Evolutionary conservation across 2,113 vertebrate genomes (phyloP), one percentile per base, ranked within the genome.

Genomic region (Meriones unguiculatus): DNA sequence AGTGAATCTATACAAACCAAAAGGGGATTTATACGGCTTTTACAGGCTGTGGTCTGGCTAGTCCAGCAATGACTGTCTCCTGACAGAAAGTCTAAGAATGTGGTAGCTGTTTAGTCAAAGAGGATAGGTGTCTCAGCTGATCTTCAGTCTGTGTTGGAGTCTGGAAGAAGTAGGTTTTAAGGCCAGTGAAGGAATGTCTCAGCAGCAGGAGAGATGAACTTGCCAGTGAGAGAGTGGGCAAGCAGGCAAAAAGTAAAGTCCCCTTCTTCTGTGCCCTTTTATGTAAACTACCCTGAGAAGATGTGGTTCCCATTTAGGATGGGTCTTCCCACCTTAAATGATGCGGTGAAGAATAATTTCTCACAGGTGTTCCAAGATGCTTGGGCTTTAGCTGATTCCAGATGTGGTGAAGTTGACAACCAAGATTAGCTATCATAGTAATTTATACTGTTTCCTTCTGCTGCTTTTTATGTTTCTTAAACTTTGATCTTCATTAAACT

Each of bases 401-500:
- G 81, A 85, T 85, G 59, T 85, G 81, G 7, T 28, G 57, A 84
- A 62, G 57, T 64, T 84, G 80, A 64, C n/a, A 41, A 28, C 59
- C 81, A 84, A 84, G 81, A 64, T 84, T 17, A 84, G n/a, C 24
- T n/a, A 65, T 46, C 38, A 64, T 84, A 85, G n/a, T 85, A 85
- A 93, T 35, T 87, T 90, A 64, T 73, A 72, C 30, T 32, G 11
- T 87, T 91, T 6, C 14, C 90, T 85, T 89, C 69, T 89, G 89
- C 85, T 82, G 35, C 28, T 91, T 85, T 85, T 81, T 64, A 72
- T 88, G 73, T 91, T 95, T 95, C 85, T 35, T 65, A 76, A 93
- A 62, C 59, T 94, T 96, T 96, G 41, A 65, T 93, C 35, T 89
- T 97, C 59, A 92, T 91, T n/a, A 57, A 32, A 54, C 52, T 94